Evolutionary conservation across 2,113 vertebrate genomes (phyloP).

Genomic region (Montifringilla adamsi): DNA sequence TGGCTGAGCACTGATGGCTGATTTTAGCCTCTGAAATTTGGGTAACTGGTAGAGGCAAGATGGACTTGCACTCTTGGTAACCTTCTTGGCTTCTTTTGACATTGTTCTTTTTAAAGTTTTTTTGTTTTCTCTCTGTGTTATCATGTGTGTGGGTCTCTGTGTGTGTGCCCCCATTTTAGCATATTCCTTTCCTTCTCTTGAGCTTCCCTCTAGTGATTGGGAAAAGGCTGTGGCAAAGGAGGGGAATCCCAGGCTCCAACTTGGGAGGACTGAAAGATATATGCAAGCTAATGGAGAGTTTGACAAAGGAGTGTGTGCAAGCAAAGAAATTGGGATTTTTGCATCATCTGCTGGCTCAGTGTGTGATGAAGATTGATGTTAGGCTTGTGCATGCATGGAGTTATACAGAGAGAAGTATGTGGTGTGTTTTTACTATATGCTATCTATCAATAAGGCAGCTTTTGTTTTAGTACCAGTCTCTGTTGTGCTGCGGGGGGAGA

Average conservation of each 20-base stretch:
- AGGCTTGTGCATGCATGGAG: accelerated
- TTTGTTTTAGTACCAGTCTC: neutral
- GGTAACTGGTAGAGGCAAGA: neutral
- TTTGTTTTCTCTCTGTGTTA: neutral
- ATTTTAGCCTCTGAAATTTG: neutral
- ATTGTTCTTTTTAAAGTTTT: neutral
- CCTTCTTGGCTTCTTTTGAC: neutral
- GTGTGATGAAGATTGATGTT: neutral
- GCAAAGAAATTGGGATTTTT: neutral
- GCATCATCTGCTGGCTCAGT: neutral
- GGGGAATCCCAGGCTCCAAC: neutral
- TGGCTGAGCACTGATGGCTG: neutral
- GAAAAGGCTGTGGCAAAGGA: neutral
- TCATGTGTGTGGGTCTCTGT: accelerated
- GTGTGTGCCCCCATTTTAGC: neutral
- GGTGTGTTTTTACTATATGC: neutral
- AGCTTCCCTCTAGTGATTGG: neutral
- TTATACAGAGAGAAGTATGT: neutral
- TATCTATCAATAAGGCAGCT: neutral
- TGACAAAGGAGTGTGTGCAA: neutral
- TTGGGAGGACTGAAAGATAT: accelerated
- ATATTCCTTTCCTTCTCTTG: neutral
- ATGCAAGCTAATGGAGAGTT: neutral
- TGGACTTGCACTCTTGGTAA: neutral
- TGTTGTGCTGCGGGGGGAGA: accelerated